These are phyloP conservation scores for Podargus strigoides DNA, from an alignment of 2,797 vertebrate genomes.

Conservation along the genomic window DNA sequence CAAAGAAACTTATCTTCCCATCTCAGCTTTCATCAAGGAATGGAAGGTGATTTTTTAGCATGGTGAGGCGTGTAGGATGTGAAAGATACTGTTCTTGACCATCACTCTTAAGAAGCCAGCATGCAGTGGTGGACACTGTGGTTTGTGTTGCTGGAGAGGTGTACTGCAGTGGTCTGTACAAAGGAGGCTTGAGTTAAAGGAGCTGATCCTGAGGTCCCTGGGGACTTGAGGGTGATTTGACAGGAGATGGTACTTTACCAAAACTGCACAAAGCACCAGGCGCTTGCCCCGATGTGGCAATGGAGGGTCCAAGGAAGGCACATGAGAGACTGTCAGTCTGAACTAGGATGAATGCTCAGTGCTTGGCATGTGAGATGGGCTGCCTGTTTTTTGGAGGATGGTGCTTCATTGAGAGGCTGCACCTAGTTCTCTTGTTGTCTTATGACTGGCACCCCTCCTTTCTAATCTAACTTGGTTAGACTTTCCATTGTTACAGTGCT, in stretches of 20 bases:
- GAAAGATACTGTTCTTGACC: background rate
- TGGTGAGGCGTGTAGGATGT: too few relatives aligned
- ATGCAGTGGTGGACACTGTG: accelerated
- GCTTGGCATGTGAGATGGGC: background rate
- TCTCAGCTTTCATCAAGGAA: background rate
- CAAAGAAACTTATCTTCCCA: background rate
- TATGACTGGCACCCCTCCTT: background rate
- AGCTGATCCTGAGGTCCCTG: background rate
- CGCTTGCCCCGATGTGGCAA: background rate
- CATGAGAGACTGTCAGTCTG: background rate
- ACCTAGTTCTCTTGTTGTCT: background rate
- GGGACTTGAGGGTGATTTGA: background rate
- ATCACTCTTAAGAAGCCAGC: background rate
- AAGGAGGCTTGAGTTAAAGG: background rate
- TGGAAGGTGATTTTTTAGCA: background rate
- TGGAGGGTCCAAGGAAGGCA: background rate
- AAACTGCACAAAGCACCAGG: background rate
- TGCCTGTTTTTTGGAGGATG: background rate
- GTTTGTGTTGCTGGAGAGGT: background rate
- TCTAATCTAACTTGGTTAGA: background rate
- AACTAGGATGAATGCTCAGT: accelerated
- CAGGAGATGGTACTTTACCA: background rate
- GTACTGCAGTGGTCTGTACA: background rate
- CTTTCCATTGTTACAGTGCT: background rate
- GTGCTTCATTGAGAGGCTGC: background rate